Base-by-base conservation (phyloP, 2,113 vertebrate genomes). In the Glareola pratincola region DNA sequence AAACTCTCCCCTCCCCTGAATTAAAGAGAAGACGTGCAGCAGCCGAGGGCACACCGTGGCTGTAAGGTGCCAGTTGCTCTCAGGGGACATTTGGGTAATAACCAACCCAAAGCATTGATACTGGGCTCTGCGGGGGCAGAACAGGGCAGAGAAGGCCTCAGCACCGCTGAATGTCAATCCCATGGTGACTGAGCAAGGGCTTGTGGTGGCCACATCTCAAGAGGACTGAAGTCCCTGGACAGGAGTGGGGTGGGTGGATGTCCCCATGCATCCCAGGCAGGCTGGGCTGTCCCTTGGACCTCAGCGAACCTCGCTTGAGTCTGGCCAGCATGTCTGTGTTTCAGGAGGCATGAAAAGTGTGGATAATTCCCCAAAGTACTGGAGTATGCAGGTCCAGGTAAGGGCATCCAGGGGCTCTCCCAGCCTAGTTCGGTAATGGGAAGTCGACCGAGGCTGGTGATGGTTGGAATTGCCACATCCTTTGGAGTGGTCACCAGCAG, bases 371-470 rank as follows among this genome's bases (percentile, higher is more conserved):
- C 41, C n/a, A 17, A 64, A 81, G 34, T 26, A 71, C 8, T 1
- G 0, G 16, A 56, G 7, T 13, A 30, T 27, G 18, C 57, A 76
- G 34, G 27, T 71, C 14, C 19, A 36, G 59, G n/a, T 57, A 62
- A 39, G 41, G 45, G 30, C 54, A 63, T 63, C 29, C 32, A 39
- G 8, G 30, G 10, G 9, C 37, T 80, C 22, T 79, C 50, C 37
- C 14, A 73, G 39, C n/a, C 37, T 53, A 3, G 0, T 26, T 67
- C 2, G 2, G n/a, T 62, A 69, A 14, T 24, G 12, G 36, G 37
- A 50, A 13, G 6, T 51, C 4, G 1, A 6, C 11, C 2, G 0
- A 81, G 30, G 48, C 53, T 14, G 26, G 24, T 0, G 3, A 2
- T 41, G 39, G 13, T 39, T 66, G 76, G 19, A 56, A 56, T 17